Percentiles rank a stretch among this genome's conserved stretches.
Conservation (phyloP, 2,797 vertebrate genomes). For the Esox masquinongy region DNA sequence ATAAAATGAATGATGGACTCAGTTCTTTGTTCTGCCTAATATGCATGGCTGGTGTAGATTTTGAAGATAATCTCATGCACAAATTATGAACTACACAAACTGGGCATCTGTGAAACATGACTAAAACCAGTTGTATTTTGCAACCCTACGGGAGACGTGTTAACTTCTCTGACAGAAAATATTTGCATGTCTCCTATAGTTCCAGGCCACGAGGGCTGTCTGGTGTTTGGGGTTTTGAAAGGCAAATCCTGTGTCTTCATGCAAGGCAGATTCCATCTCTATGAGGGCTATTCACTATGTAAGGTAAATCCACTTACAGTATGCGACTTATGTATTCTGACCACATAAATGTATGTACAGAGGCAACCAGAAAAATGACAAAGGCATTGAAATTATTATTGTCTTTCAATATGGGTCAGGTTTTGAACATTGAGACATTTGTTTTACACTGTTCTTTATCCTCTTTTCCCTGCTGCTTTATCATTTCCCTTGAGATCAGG, state of each 20-base stretch:
- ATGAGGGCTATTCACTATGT: conserved; percentile 73
- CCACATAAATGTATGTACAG: not conserved
- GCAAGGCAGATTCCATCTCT: conserved; percentile 76
- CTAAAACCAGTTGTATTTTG: not conserved
- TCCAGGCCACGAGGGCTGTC: conserved; percentile 69
- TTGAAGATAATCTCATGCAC: not conserved
- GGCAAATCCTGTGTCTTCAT: conserved; percentile 74
- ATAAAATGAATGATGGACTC: no score
- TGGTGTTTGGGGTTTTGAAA: conserved; percentile 71
- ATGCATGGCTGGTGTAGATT: no score
- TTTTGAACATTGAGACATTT: not conserved
- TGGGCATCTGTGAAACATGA: not conserved
- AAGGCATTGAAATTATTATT: no score
- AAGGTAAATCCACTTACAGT: conserved; percentile 56
- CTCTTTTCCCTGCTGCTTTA: not conserved
- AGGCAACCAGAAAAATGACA: not conserved
- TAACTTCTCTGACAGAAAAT: not conserved
- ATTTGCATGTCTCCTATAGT: conserved; percentile 42
- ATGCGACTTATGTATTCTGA: not conserved
- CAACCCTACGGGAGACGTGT: not conserved
- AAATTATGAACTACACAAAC: not conserved
- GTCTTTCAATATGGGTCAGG: not conserved
- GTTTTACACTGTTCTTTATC: not conserved
- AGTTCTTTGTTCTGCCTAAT: no score
- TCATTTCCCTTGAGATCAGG: not conserved